These are phyloP conservation scores for Steinernema hermaphroditum DNA, from an alignment of 2,888 invertebrate genomes.

Conservation along the genomic window DNA sequence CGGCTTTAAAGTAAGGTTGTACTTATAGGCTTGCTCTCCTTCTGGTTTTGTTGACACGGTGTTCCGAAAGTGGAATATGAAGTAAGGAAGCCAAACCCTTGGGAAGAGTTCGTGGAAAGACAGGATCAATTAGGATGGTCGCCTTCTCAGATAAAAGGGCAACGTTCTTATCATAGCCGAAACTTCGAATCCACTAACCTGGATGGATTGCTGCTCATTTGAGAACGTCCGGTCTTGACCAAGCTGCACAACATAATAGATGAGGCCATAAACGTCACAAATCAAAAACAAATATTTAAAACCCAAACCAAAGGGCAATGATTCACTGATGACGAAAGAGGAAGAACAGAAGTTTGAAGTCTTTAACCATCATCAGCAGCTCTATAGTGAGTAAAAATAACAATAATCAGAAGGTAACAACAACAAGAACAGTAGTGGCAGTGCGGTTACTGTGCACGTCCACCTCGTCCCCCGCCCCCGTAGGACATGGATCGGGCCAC, in stretches of 20 bases:
- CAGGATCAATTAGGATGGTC: too few species aligned
- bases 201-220: constrained; percentile 24
- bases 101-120: too few species aligned
- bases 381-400: background rate
- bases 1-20: too few species aligned
- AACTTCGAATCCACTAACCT: background rate
- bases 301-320: constrained; percentile 2
- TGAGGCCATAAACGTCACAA: background rate
- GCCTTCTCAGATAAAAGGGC: too few species aligned
- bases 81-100: too few species aligned
- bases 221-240: background rate
- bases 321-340: background rate
- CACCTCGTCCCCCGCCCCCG: background rate
- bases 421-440: background rate
- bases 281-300: background rate
- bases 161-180: background rate
- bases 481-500: background rate
- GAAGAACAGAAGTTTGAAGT: background rate
- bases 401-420: background rate
- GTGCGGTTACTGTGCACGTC: background rate
- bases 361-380: background rate
- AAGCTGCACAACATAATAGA: background rate
- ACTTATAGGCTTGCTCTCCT: too few species aligned
- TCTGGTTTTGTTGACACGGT: too few species aligned
- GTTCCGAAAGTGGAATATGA: too few species aligned